phyloP scores from a whole-genome alignment of 35 echinoderm and acorn worm genomes.

The Stichopus chloronotus region DNA sequence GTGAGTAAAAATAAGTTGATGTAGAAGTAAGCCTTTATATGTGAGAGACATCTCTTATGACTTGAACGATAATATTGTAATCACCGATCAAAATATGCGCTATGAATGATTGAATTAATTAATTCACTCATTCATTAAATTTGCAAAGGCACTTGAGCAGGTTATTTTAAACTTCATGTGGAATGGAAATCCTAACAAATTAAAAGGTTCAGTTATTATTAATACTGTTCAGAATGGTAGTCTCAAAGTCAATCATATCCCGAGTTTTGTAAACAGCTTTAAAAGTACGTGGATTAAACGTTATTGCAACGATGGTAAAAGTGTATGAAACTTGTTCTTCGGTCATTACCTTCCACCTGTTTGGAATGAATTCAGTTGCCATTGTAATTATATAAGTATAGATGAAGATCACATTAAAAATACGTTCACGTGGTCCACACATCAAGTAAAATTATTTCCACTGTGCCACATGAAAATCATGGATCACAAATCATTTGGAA shows the following conservation, averaged over 20 bases:
- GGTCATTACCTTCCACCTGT: not conserved
- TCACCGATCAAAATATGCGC: too few relatives aligned
- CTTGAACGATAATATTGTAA: too few relatives aligned
- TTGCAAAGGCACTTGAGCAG: too few relatives aligned
- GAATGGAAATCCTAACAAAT: too few relatives aligned
- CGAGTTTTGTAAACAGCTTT: not conserved
- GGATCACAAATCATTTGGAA: not conserved
- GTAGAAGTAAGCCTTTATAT: too few relatives aligned
- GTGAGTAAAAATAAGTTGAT: too few relatives aligned
- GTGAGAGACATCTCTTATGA: too few relatives aligned
- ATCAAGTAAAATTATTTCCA: not conserved
- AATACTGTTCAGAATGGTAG: too few relatives aligned
- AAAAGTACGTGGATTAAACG: not conserved
- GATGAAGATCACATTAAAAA: not conserved
- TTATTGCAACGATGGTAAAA: slow-evolving; percentile 11
- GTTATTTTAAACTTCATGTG: too few relatives aligned
- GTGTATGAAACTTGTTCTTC: not conserved
- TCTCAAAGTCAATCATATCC: not conserved
- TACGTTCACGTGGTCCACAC: not conserved
- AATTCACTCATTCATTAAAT: too few relatives aligned
- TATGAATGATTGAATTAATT: too few relatives aligned
- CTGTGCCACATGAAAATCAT: not conserved
- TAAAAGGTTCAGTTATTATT: too few relatives aligned
- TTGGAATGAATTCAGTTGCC: not conserved
- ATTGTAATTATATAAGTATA: not conserved